Base-by-base conservation (phyloP, 1,140 invertebrate genomes). In the Drosophila varians region DNA sequence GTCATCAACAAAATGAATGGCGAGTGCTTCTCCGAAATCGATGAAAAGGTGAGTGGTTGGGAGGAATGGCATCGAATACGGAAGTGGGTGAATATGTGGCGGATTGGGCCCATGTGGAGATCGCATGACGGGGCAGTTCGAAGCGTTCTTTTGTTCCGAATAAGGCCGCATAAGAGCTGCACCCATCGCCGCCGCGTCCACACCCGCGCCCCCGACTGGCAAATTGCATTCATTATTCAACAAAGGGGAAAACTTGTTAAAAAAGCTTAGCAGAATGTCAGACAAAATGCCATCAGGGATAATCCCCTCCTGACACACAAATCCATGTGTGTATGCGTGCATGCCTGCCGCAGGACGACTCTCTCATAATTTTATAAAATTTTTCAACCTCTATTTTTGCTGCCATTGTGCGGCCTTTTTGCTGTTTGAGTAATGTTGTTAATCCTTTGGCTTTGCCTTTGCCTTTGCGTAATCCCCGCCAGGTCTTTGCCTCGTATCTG, bases 1-100 rank as follows among this genome's bases (percentile, higher is more conserved):
- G 97, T 98, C 60, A 98, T 99, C 91, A 99, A 99, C 92, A 99
- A 99, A 93, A 94, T 96, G 74, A 94, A 94, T 79, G 95, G 96
- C 79, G 93, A 93, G 62, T 93, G 94, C 82, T 94, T 98, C 92
- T 97, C 96, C 14, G 91, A 93, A 60, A 95, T 95, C 87, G 97
- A 99, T 91, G 96, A 98, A 92, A 95, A 97, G 92, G 90, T 91
- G 71, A 86, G 87, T 80, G 46, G 23, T 34, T n/a, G 21, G 34
- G 34, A 31, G 52, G 23, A 47, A 18, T 26, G 53, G 40, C 9
- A 48, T 2, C 7, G 49, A 21, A 21, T 25, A 25, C 18, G 34
- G 42, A 48, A 26, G 11, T 16, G 45, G 61, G 43, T 23, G 12
- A 14, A 21, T n/a, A n/a, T 34, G 38, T 4, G 28, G 6, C 9